Evolutionary conservation across 2,888 invertebrate species (phyloP).

Genomic region (Drosophila putrida): DNA sequence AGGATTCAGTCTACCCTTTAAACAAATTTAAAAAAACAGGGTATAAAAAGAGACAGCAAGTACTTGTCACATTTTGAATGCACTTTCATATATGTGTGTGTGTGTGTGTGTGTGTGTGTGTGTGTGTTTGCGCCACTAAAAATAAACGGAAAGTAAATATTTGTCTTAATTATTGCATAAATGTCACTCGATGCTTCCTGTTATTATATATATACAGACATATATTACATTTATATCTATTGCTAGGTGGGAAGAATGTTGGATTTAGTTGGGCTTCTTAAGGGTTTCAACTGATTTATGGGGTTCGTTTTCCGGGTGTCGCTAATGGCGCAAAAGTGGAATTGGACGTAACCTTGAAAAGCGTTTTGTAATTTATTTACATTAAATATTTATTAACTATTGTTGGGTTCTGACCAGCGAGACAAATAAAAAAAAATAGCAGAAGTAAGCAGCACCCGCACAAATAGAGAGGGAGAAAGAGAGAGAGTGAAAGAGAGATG

Average conservation of each 20-base stretch:
- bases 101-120: not conserved
- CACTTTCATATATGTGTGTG: not conserved
- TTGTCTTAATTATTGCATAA: slow-evolving; percentile 72
- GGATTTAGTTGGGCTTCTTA: not conserved
- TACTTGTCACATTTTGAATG: not conserved
- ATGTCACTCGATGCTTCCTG: slow-evolving; percentile 36
- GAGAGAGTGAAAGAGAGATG: not conserved
- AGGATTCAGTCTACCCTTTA: not conserved
- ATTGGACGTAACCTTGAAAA: slow-evolving; percentile 72
- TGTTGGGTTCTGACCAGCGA: slow-evolving; percentile 56
- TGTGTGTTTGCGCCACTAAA: slow-evolving; percentile 4
- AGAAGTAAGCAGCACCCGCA: slow-evolving; percentile 13
- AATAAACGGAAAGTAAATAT: slow-evolving; percentile 43
- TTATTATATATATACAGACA: not conserved
- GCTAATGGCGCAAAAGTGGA: slow-evolving; percentile 38
- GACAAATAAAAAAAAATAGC: slow-evolving; percentile 67
- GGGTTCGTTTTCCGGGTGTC: slow-evolving; percentile 10
- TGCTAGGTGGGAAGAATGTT: not conserved
- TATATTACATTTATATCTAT: not conserved
- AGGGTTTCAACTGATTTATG: slow-evolving; percentile 35
- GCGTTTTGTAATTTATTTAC: slow-evolving; percentile 76
- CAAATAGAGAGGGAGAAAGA: not conserved
- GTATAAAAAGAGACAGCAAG: not conserved
- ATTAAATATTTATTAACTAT: slow-evolving; percentile 74
- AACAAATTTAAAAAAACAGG: not conserved